Evolutionary conservation across 2,888 invertebrate genomes (phyloP).

Genomic region (Leucoma salicis): DNA sequence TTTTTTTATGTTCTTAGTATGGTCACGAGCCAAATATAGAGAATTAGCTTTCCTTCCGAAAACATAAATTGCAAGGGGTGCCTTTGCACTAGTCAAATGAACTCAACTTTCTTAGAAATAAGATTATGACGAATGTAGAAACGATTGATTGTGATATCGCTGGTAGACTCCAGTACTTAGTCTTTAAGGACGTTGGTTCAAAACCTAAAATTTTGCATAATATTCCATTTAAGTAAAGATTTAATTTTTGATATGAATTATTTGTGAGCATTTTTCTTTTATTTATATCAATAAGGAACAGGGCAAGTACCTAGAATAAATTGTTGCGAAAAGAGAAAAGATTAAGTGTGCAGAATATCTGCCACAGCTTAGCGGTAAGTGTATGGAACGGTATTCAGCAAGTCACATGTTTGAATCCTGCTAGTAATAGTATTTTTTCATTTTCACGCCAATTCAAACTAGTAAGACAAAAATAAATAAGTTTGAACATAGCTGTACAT

Average conservation of each 20-base stretch:
- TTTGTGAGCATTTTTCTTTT: too few species aligned
- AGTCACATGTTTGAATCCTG: too few species aligned
- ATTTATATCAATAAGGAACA: too few species aligned
- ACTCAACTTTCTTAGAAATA: slow-evolving; percentile 33
- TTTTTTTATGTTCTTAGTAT: slow-evolving; percentile 13
- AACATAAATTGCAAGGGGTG: slow-evolving; percentile 12
- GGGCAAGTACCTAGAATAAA: too few species aligned
- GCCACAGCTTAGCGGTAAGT: too few species aligned
- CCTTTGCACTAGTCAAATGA: slow-evolving; percentile 42
- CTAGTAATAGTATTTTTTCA: too few species aligned
- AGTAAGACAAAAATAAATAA: too few species aligned
- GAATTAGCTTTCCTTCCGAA: slow-evolving; percentile 10
- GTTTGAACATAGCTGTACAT: too few species aligned
- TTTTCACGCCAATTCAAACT: too few species aligned
- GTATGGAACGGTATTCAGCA: too few species aligned
- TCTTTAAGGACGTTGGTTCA: slow-evolving; percentile 47
- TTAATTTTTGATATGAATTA: slow-evolving; percentile 26
- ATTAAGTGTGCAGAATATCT: too few species aligned
- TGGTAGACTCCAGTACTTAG: slow-evolving; percentile 43
- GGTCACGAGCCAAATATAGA: background rate
- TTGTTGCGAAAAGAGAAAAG: too few species aligned
- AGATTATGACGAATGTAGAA: slow-evolving; percentile 28
- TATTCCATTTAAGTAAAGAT: slow-evolving; percentile 32
- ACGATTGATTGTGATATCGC: slow-evolving; percentile 51
- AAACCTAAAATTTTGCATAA: slow-evolving; percentile 44